Evolutionary conservation across 2,888 invertebrate species (phyloP).

Genomic region (Hypsopygia costalis): DNA sequence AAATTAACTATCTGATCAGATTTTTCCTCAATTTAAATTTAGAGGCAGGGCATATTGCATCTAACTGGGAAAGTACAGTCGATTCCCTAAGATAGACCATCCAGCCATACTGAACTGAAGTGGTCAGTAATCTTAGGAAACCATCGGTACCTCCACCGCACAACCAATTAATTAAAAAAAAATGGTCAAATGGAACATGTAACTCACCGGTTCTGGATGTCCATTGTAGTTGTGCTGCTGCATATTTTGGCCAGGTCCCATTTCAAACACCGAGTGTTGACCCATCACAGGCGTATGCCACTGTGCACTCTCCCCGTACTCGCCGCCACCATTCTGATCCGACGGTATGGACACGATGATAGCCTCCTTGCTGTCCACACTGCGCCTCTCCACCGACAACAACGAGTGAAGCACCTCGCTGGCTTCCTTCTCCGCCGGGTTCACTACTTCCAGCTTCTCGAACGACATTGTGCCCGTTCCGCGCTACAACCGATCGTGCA

Average conservation of each 20-base stretch:
- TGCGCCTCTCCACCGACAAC: slow-evolving; percentile 83
- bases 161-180: background rate
- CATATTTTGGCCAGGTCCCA: slow-evolving; percentile 58
- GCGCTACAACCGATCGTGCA: slow-evolving; percentile 69
- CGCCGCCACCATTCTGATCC: slow-evolving; percentile 69
- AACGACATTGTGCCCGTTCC: slow-evolving; percentile 65
- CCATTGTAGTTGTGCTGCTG: slow-evolving; percentile 74
- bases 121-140: too few relatives aligned
- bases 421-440: slow-evolving; percentile 85
- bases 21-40: too few relatives aligned
- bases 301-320: slow-evolving; percentile 79
- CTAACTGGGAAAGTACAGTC: too few relatives aligned
- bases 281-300: slow-evolving; percentile 83
- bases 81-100: too few relatives aligned
- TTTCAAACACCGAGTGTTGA: slow-evolving; percentile 74
- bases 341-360: slow-evolving; percentile 71
- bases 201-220: slow-evolving; percentile 68
- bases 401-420: slow-evolving; percentile 85
- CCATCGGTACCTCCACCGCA: background rate
- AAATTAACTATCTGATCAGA: too few relatives aligned
- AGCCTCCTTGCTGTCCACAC: slow-evolving; percentile 79
- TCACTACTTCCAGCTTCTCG: slow-evolving; percentile 82
- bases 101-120: too few relatives aligned
- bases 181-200: background rate
- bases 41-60: too few relatives aligned